Conservation (phyloP, 2,797 vertebrate species). For the Urocyon cinereoargenteus region DNA sequence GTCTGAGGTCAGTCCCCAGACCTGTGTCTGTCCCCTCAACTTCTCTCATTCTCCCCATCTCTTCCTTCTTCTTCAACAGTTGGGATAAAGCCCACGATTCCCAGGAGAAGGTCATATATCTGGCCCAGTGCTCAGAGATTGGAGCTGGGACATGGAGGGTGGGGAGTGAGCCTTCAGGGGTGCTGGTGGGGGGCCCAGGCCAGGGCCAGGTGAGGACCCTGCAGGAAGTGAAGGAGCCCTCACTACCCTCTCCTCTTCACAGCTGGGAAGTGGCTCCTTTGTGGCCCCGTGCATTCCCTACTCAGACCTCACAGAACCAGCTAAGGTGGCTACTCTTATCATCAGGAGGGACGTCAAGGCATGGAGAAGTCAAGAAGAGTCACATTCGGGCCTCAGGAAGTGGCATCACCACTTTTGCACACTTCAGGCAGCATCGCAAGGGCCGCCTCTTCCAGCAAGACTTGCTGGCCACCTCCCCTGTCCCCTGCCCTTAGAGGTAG, state of each 20-base stretch:
- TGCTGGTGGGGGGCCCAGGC: background rate
- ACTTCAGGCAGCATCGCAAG: background rate
- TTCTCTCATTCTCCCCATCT: background rate
- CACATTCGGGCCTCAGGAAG: background rate
- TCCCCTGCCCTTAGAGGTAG: background rate
- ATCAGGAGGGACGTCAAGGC: background rate
- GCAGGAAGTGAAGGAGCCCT: too few relatives aligned
- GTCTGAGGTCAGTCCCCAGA: background rate
- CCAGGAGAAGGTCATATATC: background rate
- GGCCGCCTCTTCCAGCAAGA: background rate
- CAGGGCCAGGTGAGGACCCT: background rate
- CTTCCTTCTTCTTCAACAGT: background rate
- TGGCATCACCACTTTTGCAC: too few relatives aligned
- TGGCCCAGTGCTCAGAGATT: background rate
- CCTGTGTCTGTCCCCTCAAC: background rate
- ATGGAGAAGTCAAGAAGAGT: background rate
- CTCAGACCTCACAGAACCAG: too few relatives aligned
- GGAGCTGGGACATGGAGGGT: too few relatives aligned
- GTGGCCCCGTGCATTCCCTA: fast-evolving
- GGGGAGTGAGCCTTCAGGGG: fast-evolving
- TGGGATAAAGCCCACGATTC: background rate
- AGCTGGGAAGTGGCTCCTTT: fast-evolving
- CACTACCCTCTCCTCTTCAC: background rate
- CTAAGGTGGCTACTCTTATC: background rate
- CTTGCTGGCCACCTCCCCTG: background rate